Evolutionary conservation across 2,888 invertebrate genomes (phyloP).

Genomic region (Crioceris asparagi): DNA sequence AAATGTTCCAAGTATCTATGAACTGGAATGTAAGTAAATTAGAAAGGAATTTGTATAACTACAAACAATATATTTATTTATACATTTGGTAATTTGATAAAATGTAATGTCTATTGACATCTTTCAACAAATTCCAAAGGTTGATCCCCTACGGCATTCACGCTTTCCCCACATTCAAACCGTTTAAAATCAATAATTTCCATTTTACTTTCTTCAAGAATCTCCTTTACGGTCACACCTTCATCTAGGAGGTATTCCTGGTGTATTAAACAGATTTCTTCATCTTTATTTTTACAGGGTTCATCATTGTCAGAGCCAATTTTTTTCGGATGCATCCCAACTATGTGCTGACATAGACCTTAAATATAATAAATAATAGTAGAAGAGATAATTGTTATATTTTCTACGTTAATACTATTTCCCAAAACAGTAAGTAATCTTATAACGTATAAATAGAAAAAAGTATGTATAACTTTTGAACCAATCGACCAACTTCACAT

Average conservation of each 20-base stretch:
- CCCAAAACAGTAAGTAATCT: no score
- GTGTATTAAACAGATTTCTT: conserved; percentile 69
- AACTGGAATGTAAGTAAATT: no score
- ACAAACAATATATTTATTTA: no score
- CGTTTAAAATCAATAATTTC: conserved; percentile 72
- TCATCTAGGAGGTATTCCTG: conserved; percentile 84
- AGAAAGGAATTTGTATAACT: no score
- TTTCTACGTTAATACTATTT: not conserved
- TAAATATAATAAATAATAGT: conserved; percentile 2
- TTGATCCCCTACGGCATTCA: conserved; percentile 26
- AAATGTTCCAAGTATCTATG: no score
- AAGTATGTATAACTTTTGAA: no score
- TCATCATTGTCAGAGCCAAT: conserved; percentile 54
- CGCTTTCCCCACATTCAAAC: conserved; percentile 74
- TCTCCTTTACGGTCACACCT: conserved; percentile 57
- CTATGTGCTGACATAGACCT: conserved; percentile 85
- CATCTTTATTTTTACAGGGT: conserved; percentile 54
- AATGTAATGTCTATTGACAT: no score
- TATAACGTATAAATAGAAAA: no score
- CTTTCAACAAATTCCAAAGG: conserved; percentile 51
- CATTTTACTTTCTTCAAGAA: conserved; percentile 53
- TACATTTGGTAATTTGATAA: no score
- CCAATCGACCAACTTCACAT: no score
- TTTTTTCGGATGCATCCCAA: conserved; percentile 74
- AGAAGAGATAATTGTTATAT: not conserved